A percentile compares a stretch with the other conserved stretches of the same genome.
phyloP scores from a whole-genome alignment of 1,140 invertebrate genomes.

The Limonius californicus region DNA sequence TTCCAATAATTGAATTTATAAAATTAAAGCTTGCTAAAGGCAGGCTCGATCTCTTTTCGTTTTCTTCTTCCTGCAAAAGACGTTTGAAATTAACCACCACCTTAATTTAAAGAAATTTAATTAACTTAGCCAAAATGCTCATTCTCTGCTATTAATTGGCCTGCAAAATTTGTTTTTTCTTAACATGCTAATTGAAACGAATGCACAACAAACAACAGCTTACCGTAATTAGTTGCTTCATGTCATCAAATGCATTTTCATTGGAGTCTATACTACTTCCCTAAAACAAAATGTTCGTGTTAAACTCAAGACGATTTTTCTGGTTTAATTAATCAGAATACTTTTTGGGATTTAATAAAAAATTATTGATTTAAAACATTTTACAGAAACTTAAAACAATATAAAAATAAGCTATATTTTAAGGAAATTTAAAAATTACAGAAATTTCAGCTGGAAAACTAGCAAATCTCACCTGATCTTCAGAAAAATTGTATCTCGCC shows the following conservation, averaged over 20 bases:
- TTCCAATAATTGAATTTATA: conserved; percentile 90
- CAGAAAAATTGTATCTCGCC: background rate
- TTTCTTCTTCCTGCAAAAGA: conserved; percentile 51
- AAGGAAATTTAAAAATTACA: background rate
- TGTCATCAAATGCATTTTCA: conserved; percentile 56
- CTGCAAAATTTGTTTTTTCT: no score
- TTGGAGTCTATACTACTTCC: conserved; percentile 52
- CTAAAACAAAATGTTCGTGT: conserved; percentile 33
- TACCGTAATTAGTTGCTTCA: conserved; percentile 54
- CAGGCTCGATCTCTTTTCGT: conserved; percentile 57
- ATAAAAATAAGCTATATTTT: background rate
- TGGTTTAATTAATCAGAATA: no score
- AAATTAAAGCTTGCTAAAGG: conserved; percentile 87
- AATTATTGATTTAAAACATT: background rate
- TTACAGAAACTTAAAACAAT: background rate
- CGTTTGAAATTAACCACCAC: no score
- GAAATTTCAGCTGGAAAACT: background rate
- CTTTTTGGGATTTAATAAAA: no score
- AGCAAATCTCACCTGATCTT: conserved; percentile 11
- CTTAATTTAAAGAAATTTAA: no score
- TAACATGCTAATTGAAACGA: no score
- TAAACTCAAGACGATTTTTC: no score
- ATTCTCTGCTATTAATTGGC: no score
- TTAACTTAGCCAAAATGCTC: no score
- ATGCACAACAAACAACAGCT: no score